Base-by-base conservation (phyloP, 2,888 invertebrate species). In the Apamea crenata region DNA sequence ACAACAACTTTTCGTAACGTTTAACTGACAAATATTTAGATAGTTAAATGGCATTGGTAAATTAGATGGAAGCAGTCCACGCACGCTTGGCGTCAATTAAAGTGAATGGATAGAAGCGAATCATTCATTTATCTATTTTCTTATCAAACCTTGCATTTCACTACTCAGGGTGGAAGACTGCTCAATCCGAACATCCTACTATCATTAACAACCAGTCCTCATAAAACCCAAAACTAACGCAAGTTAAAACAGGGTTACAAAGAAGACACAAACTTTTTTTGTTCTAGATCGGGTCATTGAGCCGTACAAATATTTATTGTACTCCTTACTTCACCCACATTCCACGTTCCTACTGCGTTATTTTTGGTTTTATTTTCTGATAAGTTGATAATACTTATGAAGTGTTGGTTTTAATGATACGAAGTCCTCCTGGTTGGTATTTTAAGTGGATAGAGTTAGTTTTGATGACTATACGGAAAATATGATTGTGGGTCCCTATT, bases 361-460 rank as follows among this genome's bases (percentile, higher is more conserved):
- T 59, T 74, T 78, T 78, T 86, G 71, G 63, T 78, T 86, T 82
- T 76, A 74, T 86, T 82, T 78, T 40, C 32, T 78, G 78, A 78
- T 82, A 78, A 82, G 5, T 50, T 40, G 6, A 47, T 56, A 29
- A 61, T 56, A 44, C 59, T 59, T 59, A 47, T 12, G 3, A 83
- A 29, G 61, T 47, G 32, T 44, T 29, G 44, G 44, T 12, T 36
- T 29, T 50, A 56, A 69, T 86, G 50, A 29, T 32, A 59, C n/a
- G 44, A 2, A 0, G 8, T 16, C 6, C 32, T 40, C 2, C 14
- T 10, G 0, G 25, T 50, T 77, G 66, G 74, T 74, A 53, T 67
- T 74, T 81, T 65, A 81, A 70, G 53, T 72, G 68, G 16, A 44
- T 7, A 29, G 6, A 32, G 25, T 29, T 67, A 21, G n/a, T 74